phyloP scores from a whole-genome alignment of 1,140 invertebrate species.

The Oedothorax gibbosus region DNA sequence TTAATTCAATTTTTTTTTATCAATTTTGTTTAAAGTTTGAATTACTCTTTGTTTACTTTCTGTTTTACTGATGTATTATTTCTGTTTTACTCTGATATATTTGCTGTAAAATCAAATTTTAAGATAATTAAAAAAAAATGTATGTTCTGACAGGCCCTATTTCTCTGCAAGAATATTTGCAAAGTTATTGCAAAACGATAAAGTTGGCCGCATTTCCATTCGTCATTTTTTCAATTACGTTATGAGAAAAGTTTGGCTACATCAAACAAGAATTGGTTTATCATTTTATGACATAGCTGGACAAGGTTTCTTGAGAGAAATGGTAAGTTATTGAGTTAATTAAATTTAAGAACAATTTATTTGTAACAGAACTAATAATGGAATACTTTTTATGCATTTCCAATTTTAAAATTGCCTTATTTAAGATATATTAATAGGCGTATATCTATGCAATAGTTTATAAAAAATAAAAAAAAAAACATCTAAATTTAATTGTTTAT shows the following conservation, averaged over 20 bases:
- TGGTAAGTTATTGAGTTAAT: slow-evolving; percentile 72
- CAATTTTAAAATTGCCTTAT: background rate
- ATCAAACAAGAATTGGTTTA: slow-evolving; percentile 91
- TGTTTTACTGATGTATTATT: background rate
- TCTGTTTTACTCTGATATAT: background rate
- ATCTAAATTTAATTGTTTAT: no score
- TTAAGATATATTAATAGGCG: no score
- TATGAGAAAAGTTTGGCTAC: slow-evolving; percentile 93
- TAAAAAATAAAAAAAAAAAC: no score
- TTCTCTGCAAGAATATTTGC: slow-evolving; percentile 88
- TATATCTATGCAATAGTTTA: no score
- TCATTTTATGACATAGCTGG: slow-evolving; percentile 94
- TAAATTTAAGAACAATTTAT: background rate
- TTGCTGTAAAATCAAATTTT: background rate
- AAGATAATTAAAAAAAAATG: slow-evolving; percentile 10
- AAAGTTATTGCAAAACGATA: slow-evolving; percentile 85
- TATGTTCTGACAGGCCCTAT: slow-evolving; percentile 74
- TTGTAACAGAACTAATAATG: background rate
- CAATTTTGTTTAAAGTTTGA: no score
- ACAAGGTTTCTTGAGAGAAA: slow-evolving; percentile 90
- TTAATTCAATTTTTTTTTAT: no score
- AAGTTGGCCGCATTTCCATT: slow-evolving; percentile 83
- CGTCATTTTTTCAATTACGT: slow-evolving; percentile 93
- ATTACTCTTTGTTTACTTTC: background rate
- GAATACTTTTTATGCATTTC: background rate